A percentile compares a stretch with the other conserved stretches of the same genome.
phyloP scores from a whole-genome alignment of 2,888 invertebrate species.

The Apotomis turbidana region DNA sequence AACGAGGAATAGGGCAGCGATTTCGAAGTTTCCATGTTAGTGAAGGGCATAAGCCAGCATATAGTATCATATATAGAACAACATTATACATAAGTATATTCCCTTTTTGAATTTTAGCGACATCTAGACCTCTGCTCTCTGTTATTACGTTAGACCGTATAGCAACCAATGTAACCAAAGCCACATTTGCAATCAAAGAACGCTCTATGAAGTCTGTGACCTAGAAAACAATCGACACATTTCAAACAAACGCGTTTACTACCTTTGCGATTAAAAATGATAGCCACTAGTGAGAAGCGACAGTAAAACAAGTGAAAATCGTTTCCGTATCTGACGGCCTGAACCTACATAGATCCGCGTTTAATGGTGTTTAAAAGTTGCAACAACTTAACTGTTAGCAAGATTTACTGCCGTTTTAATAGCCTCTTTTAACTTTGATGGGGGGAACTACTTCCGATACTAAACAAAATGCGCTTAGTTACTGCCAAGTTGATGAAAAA shows the following conservation, averaged over 20 bases:
- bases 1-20: too few species aligned
- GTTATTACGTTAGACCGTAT: too few species aligned
- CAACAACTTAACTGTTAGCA: slow-evolving; percentile 55
- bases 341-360: slow-evolving; percentile 41
- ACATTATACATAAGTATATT: too few species aligned
- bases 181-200: neutral
- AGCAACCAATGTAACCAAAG: too few species aligned
- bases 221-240: neutral
- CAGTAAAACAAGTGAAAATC: slow-evolving; percentile 28
- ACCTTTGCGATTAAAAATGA: slow-evolving; percentile 13
- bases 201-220: neutral
- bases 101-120: too few species aligned
- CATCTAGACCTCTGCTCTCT: too few species aligned
- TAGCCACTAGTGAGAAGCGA: slow-evolving; percentile 17
- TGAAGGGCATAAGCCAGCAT: too few species aligned
- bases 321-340: slow-evolving; percentile 33
- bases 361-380: slow-evolving; percentile 49
- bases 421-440: slow-evolving; percentile 61
- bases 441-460: slow-evolving; percentile 58
- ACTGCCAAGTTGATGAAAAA: slow-evolving; percentile 49
- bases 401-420: slow-evolving; percentile 64
- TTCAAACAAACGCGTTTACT: slow-evolving; percentile 1
- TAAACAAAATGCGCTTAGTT: slow-evolving; percentile 50
- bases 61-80: too few species aligned
- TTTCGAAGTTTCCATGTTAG: too few species aligned